phyloP scores from a whole-genome alignment of 2,113 vertebrate species.

The Cervus canadensis region DNA sequence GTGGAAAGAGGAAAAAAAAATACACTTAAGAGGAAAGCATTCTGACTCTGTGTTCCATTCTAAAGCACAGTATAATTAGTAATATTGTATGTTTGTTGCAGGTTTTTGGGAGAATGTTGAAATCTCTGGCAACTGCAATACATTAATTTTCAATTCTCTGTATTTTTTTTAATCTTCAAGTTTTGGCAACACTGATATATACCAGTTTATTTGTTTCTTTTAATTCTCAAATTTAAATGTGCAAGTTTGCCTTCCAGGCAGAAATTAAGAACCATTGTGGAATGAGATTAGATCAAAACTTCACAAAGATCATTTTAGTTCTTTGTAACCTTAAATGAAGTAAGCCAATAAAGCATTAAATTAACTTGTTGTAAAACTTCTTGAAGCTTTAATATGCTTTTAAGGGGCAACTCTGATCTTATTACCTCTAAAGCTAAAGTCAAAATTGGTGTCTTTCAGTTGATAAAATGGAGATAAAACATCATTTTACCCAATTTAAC shows the following conservation, averaged over 20 bases:
- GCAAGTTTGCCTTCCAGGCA: slow-evolving; percentile 54
- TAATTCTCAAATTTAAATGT: slow-evolving; percentile 57
- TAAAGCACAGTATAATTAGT: neutral
- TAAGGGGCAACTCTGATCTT: slow-evolving; percentile 49
- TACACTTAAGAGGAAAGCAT: neutral
- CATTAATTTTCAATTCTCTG: slow-evolving; percentile 20
- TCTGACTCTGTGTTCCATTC: neutral
- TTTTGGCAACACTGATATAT: slow-evolving; percentile 19
- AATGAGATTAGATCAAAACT: slow-evolving; percentile 70
- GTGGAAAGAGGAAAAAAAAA: neutral
- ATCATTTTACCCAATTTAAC: slow-evolving; percentile 36
- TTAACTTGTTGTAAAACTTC: slow-evolving; percentile 66
- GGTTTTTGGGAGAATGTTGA: slow-evolving; percentile 21
- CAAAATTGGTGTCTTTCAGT: slow-evolving; percentile 48
- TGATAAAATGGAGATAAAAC: slow-evolving; percentile 29
- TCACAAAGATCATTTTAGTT: slow-evolving; percentile 66
- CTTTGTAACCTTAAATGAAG: slow-evolving; percentile 70
- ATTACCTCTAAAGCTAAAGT: slow-evolving; percentile 52
- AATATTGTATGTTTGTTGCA: neutral
- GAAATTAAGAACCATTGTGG: slow-evolving; percentile 60
- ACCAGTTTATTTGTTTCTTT: slow-evolving; percentile 56
- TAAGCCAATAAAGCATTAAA: slow-evolving; percentile 77
- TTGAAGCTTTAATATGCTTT: slow-evolving; percentile 65
- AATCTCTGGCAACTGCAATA: neutral
- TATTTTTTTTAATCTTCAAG: neutral